Evolutionary conservation across 1,140 invertebrate genomes (phyloP).

Genomic region (Sitophilus oryzae): DNA sequence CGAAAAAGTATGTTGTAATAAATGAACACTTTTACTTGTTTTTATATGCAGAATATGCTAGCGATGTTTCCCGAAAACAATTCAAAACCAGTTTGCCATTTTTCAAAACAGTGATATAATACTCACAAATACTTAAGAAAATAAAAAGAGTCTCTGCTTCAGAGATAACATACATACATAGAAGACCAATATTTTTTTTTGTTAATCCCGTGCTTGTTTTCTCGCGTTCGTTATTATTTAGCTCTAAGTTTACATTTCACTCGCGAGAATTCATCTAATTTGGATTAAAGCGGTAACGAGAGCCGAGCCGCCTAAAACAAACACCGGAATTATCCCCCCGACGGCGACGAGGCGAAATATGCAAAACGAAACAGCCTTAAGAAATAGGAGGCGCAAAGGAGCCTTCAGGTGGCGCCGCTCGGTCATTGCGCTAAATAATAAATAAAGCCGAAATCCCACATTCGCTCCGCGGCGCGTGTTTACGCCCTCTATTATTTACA

Average conservation of each 20-base stretch:
- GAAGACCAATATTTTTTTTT: no score
- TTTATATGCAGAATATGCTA: no score
- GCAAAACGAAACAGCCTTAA: constrained; percentile 22
- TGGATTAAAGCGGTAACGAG: constrained; percentile 22
- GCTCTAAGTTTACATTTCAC: constrained; percentile 5
- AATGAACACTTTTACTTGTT: no score
- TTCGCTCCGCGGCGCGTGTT: constrained; percentile 8
- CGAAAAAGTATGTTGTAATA: no score
- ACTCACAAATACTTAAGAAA: no score
- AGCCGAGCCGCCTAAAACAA: constrained; percentile 15
- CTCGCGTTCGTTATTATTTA: no score
- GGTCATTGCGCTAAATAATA: constrained; percentile 22
- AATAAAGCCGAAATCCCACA: constrained; percentile 12
- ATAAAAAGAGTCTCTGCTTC: no score
- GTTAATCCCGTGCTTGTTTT: no score
- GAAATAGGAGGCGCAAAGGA: constrained; percentile 24
- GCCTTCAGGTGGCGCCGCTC: constrained; percentile 19
- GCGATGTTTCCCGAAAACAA: no score
- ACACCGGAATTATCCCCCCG: constrained; percentile 21
- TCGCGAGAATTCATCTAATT: constrained; percentile 16
- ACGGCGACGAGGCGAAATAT: constrained; percentile 23
- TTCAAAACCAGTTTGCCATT: no score
- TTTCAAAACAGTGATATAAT: no score
- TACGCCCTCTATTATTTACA: constrained; percentile 20
- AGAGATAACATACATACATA: no score